These are phyloP conservation scores for Zaprionus lachaisei DNA, from an alignment of 1,140 invertebrate species.

Conservation along the genomic window DNA sequence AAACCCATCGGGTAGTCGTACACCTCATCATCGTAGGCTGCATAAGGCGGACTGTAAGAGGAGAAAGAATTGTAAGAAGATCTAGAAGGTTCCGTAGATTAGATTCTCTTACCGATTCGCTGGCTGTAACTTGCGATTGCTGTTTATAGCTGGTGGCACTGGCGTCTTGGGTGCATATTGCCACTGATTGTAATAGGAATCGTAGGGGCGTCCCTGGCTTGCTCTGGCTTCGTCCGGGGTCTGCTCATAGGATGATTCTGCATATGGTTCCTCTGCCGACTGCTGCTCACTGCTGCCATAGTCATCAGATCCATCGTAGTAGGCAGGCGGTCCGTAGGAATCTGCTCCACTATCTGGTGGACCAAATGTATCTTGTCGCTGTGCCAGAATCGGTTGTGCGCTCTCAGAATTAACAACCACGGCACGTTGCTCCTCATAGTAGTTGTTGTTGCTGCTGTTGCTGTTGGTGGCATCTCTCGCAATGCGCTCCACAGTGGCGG, in stretches of 20 bases:
- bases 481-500: conserved; percentile 63
- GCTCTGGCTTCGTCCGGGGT: conserved; percentile 46
- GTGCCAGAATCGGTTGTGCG: conserved; percentile 36
- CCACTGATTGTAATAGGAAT: conserved; percentile 62
- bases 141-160: conserved; percentile 27
- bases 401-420: conserved; percentile 66
- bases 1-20: conserved; percentile 74
- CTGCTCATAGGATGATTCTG: conserved; percentile 1
- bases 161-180: conserved; percentile 31
- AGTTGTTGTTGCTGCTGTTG: conserved; percentile 44
- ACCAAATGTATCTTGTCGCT: conserved; percentile 52
- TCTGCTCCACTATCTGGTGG: conserved; percentile 50
- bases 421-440: conserved; percentile 67
- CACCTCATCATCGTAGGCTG: conserved; percentile 65
- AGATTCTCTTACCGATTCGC: conserved; percentile 45
- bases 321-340: conserved; percentile 48
- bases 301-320: conserved; percentile 51
- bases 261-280: conserved; percentile 29
- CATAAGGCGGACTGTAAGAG: conserved; percentile 40
- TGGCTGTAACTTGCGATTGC: conserved; percentile 58
- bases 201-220: conserved; percentile 38
- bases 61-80: neutral
- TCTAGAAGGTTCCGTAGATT: neutral
- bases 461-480: conserved; percentile 55
- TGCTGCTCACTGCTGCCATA: conserved; percentile 43